phyloP scores from a whole-genome alignment of 2,888 invertebrate species.

The Trissolcus brochymenae region DNA sequence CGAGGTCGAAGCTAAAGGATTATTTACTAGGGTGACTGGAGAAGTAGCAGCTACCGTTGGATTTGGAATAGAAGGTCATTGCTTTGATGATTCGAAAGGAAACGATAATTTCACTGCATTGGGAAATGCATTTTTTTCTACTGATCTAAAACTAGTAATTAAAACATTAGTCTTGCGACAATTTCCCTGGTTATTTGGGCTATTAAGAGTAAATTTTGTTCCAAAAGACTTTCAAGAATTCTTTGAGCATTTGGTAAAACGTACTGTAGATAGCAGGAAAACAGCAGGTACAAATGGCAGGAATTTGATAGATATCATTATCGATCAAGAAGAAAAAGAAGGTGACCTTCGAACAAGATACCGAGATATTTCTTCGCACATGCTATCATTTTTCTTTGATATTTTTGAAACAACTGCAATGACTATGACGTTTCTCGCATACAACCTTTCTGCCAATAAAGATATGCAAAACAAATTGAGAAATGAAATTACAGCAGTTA shows the following conservation, averaged over 20 bases:
- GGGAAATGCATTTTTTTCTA: constrained; percentile 17
- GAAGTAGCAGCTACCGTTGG: constrained; percentile 57
- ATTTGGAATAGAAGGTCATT: constrained; percentile 60
- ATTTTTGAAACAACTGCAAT: constrained; percentile 78
- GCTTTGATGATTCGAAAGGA: constrained; percentile 48
- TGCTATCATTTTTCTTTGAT: constrained; percentile 78
- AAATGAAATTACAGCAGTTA: constrained; percentile 73
- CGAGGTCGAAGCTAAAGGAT: constrained; percentile 62
- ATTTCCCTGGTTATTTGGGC: constrained; percentile 6
- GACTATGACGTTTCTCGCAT: constrained; percentile 75
- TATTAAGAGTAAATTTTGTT: constrained; percentile 69
- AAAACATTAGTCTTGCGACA: constrained; percentile 7
- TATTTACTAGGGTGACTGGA: constrained; percentile 56
- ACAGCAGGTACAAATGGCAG: background rate
- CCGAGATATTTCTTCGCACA: constrained; percentile 65
- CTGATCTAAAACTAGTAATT: background rate
- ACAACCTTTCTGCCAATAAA: constrained; percentile 75
- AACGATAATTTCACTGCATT: constrained; percentile 15
- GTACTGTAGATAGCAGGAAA: constrained; percentile 8
- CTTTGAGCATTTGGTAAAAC: constrained; percentile 63
- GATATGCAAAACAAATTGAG: constrained; percentile 76
- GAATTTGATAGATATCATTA: constrained; percentile 73
- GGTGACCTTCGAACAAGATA: constrained; percentile 66
- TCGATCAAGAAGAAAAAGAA: constrained; percentile 73
- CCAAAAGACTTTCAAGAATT: constrained; percentile 66